Evolutionary conservation across 2,888 invertebrate species (phyloP), one percentile per base, ranked within the genome.

Genomic region (Pinctada fucata): DNA sequence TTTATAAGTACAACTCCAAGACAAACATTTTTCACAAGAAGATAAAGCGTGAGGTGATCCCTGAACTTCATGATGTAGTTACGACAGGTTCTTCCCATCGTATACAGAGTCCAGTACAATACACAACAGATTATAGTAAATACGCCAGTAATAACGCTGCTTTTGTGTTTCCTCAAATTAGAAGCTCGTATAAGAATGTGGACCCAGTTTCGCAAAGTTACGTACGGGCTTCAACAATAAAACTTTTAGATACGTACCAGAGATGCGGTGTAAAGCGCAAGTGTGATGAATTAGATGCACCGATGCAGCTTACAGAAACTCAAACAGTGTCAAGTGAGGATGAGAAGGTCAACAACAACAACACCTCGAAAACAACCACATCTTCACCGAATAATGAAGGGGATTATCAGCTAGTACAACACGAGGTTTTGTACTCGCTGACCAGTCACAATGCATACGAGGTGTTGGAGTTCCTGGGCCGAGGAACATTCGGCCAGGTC

Each of bases 401-500:
- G 84, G 99, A 99, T 94, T 99, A 99, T 94, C 97, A 98, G 94
- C 95, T 99, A 93, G 98, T 99, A 86, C 98, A 99, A 93, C 99
- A 99, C 94, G 99, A 99, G 94, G 94, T 98, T 88, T 95, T 99
- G 91, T 98, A 97, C 94, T 99, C 99, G 89, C 96, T 97, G 95
- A 97, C 97, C 91, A 80, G 80, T 78, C 80, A 80, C 68, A 92
- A 92, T 84, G 96, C 98, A 94, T 99, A 96, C 93, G 95, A 98
- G 95, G 99, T 99, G 91, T 94, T 99, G 93, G 99, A 99, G 94
- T 99, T 99, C 94, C 95, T 99, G 92, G 99, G 99, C 88, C 96
- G 99, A 88, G 99, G 99, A 91, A 99, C 99, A 88, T 99, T 99
- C 94, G 99, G 99, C 86, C 95, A 96, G 93, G 99, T 99, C 92